phyloP scores from a whole-genome alignment of 2,888 invertebrate species.

The Melieria crassipennis region DNA sequence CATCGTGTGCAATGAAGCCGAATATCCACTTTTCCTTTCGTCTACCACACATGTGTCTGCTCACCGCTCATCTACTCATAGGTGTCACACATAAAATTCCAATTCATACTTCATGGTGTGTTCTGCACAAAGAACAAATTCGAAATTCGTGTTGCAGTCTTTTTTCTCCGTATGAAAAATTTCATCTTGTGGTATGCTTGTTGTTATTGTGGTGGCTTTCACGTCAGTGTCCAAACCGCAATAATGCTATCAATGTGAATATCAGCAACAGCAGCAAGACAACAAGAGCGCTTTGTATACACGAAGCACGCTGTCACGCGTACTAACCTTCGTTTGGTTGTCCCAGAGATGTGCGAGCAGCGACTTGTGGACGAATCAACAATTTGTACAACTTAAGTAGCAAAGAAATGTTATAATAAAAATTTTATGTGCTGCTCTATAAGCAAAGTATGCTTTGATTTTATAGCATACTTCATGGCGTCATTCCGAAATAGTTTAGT shows the following conservation, averaged over 20 bases:
- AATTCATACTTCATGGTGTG: no score
- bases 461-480: slow-evolving; percentile 36
- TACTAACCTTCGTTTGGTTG: neutral
- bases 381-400: slow-evolving; percentile 17
- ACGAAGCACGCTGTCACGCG: neutral
- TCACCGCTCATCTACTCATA: no score
- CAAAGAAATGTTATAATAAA: slow-evolving; percentile 25
- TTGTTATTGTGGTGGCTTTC: neutral
- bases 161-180: no score
- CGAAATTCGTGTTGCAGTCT: no score
- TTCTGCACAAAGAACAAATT: no score
- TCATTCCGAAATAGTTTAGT: slow-evolving; percentile 13
- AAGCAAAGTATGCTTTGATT: slow-evolving; percentile 19
- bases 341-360: neutral
- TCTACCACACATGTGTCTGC: no score
- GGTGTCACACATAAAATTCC: no score
- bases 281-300: neutral
- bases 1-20: no score
- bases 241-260: slow-evolving; percentile 4
- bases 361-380: neutral
- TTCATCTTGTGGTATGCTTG: neutral
- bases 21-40: no score
- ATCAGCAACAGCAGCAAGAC: slow-evolving; percentile 1
- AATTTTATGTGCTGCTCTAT: slow-evolving; percentile 8
- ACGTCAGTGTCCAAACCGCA: slow-evolving; percentile 16